Percentiles rank a stretch among this genome's conserved stretches.
phyloP scores from a whole-genome alignment of 2,797 vertebrate species.

The Kryptopterus vitreolus region DNA sequence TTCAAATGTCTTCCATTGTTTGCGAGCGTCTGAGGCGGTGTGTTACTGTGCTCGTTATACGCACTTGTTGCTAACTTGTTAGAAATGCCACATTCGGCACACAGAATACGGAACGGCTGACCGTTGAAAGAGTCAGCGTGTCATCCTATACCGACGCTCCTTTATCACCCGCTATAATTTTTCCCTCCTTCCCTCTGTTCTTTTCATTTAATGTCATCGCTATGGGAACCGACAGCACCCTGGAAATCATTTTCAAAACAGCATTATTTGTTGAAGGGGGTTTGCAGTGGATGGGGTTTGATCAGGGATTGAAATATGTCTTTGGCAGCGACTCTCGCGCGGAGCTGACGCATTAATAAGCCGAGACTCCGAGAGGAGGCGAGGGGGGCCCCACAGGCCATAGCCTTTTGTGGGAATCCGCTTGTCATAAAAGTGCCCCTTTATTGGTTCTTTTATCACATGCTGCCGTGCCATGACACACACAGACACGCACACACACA shows the following conservation, averaged over 20 bases:
- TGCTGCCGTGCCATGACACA: conserved; percentile 66
- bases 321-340: conserved; percentile 75
- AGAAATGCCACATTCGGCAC: conserved; percentile 47
- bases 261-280: conserved; percentile 78
- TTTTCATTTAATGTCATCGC: conserved; percentile 87
- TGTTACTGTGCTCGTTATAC: conserved; percentile 12
- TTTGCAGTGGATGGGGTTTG: conserved; percentile 37
- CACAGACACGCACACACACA: conserved; percentile 54
- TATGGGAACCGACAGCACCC: conserved; percentile 84
- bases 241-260: conserved; percentile 89
- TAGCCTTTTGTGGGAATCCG: conserved; percentile 72
- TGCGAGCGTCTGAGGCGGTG: neutral
- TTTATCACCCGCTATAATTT: conserved; percentile 86
- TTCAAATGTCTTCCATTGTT: conserved; percentile 21
- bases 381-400: conserved; percentile 72
- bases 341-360: conserved; percentile 84
- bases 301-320: conserved; percentile 78
- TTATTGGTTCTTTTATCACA: conserved; percentile 76
- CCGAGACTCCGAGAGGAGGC: conserved; percentile 67
- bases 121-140: conserved; percentile 78
- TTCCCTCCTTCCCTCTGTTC: conserved; percentile 64
- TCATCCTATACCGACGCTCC: conserved; percentile 73
- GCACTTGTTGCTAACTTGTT: conserved; percentile 35
- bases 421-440: conserved; percentile 69
- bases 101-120: conserved; percentile 60